Conservation (phyloP, 1,140 invertebrate species). For the Pentalonia nigronervosa region DNA sequence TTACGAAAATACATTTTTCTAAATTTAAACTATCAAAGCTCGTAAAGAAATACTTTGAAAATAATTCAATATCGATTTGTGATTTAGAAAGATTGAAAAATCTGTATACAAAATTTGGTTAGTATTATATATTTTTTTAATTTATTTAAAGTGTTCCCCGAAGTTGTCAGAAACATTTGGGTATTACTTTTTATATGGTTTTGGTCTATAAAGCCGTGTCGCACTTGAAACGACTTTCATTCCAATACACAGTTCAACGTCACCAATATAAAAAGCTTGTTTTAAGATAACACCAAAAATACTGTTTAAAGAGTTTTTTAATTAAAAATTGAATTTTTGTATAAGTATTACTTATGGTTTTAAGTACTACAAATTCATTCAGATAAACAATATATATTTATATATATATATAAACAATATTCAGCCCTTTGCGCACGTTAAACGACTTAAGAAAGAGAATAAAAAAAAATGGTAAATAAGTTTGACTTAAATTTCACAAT, state of each 20-base stretch:
- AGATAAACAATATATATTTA: too few species aligned
- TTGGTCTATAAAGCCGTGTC: background rate
- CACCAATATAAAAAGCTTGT: background rate
- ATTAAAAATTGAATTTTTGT: background rate
- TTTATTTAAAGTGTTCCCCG: background rate
- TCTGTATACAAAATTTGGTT: background rate
- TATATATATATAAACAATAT: background rate
- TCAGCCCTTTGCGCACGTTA: background rate
- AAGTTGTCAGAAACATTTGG: background rate
- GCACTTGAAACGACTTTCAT: background rate
- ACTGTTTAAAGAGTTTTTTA: background rate
- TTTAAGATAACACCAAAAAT: background rate
- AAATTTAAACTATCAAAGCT: background rate
- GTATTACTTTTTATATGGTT: background rate
- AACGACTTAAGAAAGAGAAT: background rate
- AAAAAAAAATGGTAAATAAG: slow-evolving; percentile 12
- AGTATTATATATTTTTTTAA: background rate
- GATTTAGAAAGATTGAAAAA: background rate
- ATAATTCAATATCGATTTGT: background rate
- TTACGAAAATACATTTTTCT: background rate
- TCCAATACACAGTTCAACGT: background rate
- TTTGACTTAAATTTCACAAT: background rate
- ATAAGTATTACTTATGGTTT: background rate
- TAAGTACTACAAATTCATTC: background rate
- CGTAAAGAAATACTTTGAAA: background rate